Evolutionary conservation across 2,113 vertebrate genomes (phyloP).

Genomic region (Sphyrna mokarran): DNA sequence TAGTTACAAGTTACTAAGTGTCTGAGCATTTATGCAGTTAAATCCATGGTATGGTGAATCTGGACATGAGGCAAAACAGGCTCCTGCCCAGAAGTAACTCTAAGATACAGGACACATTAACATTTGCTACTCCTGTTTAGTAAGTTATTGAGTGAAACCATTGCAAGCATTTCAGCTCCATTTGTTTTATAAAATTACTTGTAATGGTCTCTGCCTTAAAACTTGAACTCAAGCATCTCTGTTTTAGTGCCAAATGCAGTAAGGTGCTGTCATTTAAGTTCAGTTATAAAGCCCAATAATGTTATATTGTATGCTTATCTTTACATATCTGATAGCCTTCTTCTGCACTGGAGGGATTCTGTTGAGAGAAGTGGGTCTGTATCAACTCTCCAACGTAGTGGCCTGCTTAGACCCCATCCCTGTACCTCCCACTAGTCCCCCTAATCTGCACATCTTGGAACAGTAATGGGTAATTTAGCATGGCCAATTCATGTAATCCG

Average conservation of each 20-base stretch:
- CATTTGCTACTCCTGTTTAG: neutral
- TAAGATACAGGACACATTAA: neutral
- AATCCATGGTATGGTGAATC: neutral
- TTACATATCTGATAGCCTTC: too few species aligned
- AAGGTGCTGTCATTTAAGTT: neutral
- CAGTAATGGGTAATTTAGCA: too few species aligned
- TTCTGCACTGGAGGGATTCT: too few species aligned
- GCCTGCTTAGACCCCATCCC: too few species aligned
- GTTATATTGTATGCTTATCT: neutral
- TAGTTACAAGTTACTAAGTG: neutral
- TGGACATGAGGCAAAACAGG: neutral
- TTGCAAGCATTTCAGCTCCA: neutral
- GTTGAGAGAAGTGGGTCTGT: too few species aligned
- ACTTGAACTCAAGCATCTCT: neutral
- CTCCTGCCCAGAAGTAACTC: neutral
- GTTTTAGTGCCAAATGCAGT: neutral
- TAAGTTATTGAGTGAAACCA: neutral
- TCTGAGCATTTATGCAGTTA: neutral
- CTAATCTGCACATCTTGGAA: too few species aligned
- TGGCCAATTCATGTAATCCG: too few species aligned
- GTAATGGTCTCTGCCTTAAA: neutral
- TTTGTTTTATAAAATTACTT: neutral
- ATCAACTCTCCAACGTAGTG: too few species aligned
- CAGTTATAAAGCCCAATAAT: neutral
- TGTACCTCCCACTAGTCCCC: too few species aligned